phyloP scores from a whole-genome alignment of 2,797 vertebrate genomes.

The Pygocentrus nattereri region DNA sequence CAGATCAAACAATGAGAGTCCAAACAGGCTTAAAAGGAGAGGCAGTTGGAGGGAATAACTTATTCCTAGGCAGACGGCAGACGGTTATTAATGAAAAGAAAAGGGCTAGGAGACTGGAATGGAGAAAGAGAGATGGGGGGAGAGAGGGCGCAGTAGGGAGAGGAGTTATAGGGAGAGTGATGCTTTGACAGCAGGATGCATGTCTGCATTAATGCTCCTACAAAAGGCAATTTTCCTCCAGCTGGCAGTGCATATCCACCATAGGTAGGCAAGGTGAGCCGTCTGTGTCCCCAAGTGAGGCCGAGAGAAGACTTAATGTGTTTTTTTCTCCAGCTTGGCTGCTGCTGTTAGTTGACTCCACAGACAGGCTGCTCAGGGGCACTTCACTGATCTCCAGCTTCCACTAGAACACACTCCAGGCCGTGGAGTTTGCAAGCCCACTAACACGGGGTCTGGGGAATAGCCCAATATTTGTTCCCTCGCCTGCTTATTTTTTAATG shows the following conservation, averaged over 20 bases:
- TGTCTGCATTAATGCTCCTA: constrained; percentile 84
- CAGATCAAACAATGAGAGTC: constrained; percentile 87
- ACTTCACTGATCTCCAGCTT: constrained; percentile 79
- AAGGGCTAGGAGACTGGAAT: constrained; percentile 50
- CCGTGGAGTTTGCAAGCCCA: constrained; percentile 77
- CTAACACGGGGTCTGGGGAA: constrained; percentile 79
- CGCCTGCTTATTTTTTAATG: constrained; percentile 75
- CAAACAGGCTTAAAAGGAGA: constrained; percentile 83
- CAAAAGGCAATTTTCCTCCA: constrained; percentile 81
- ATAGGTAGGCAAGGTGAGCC: constrained; percentile 78
- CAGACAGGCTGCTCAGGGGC: constrained; percentile 73
- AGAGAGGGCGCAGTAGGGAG: constrained; percentile 56
- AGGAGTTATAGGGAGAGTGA: constrained; percentile 72
- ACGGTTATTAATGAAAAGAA: constrained; percentile 80
- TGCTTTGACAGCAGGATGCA: constrained; percentile 80
- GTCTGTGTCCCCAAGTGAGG: constrained; percentile 58
- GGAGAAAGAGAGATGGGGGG: constrained; percentile 48
- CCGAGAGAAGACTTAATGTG: constrained; percentile 70
- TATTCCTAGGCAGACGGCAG: constrained; percentile 77
- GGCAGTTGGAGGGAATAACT: constrained; percentile 78
- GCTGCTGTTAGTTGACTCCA: constrained; percentile 68
- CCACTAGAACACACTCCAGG: constrained; percentile 79
- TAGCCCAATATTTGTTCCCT: constrained; percentile 64
- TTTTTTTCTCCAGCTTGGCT: constrained; percentile 67
- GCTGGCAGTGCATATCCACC: constrained; percentile 71